Evolutionary conservation across 2,113 vertebrate genomes (phyloP), one percentile per base, ranked within the genome.

Genomic region (Solenodon paradoxus): DNA sequence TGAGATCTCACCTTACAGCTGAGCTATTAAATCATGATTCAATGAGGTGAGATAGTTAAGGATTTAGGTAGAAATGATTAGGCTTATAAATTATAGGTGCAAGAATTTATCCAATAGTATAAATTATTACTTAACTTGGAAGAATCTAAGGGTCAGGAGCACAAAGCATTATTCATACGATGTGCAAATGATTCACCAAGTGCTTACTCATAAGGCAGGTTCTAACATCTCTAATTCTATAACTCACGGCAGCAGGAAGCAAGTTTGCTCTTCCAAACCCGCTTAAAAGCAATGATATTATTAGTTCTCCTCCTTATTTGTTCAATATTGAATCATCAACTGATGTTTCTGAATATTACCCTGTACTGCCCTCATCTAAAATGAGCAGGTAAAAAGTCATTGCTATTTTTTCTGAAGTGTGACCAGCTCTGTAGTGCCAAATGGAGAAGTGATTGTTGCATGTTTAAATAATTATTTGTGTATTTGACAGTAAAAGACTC

Each of bases 1-100:
- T 94, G 72, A 79, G 49, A 71, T 38, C 86, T 96, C 49, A 55
- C 30, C 87, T 94, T 74, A 80, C 64, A 91, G 55, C 82, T 79
- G 72, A 97, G 63, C 74, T 95, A 51, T 81, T 95, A 86, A 87
- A 96, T 93, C 78, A 92, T 69, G 64, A 87, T 63, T 87, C 38
- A 49, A 38, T 30, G 78, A 82, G 26, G 51, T 85, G 79, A 96
- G 47, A 87, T 90, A 59, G 57, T 47, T n/a, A 93, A 90, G 49
- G 83, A 92, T 90, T 93, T 90, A 69, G 75, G 61, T 84, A 61
- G 5, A 9, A 90, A 94, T 57, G 66, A 90, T 88, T 55, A 81
- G 57, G 69, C 78, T 92, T 96, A 85, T 88, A 95, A 96, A 94
- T 88, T 90, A 95, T 32, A 30, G 51, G 61, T 88, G 49, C 32